Evolutionary conservation across 2,797 vertebrate genomes (phyloP).

Genomic region (Cuniculus paca): DNA sequence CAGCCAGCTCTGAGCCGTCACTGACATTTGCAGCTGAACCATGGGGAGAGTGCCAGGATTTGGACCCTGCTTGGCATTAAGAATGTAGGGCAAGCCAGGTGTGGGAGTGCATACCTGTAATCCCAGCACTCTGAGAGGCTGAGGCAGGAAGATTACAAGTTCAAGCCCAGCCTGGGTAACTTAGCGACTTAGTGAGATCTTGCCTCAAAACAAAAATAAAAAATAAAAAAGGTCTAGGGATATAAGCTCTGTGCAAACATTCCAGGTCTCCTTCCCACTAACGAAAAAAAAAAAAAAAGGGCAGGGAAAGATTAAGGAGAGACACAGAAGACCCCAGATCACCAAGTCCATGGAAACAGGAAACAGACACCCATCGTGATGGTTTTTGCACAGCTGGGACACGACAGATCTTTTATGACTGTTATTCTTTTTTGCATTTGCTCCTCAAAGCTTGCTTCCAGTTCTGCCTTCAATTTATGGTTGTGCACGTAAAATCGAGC

Average conservation of each 20-base stretch:
- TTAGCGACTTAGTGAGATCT: background rate
- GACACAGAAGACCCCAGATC: background rate
- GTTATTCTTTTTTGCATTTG: background rate
- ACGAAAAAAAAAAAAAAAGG: too few species aligned
- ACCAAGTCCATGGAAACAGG: background rate
- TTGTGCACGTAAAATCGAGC: background rate
- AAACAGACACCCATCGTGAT: fast-evolving
- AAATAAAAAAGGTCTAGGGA: background rate
- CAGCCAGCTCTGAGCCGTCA: constrained; percentile 28
- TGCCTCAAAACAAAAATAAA: background rate
- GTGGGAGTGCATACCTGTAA: background rate
- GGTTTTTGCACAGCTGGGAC: fast-evolving
- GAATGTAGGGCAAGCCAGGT: background rate
- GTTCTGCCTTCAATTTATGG: background rate
- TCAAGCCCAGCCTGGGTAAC: background rate
- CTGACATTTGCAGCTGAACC: background rate
- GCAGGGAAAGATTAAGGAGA: background rate
- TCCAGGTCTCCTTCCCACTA: background rate
- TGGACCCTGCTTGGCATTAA: background rate
- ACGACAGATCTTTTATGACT: background rate
- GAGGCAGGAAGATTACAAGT: background rate
- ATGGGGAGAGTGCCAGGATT: background rate
- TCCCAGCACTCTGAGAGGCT: background rate
- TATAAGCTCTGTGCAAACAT: background rate
- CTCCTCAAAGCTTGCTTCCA: background rate